Evolutionary conservation across 2,888 invertebrate genomes (phyloP), one percentile per base, ranked within the genome.

Genomic region (Caenorhabditis sp.): DNA sequence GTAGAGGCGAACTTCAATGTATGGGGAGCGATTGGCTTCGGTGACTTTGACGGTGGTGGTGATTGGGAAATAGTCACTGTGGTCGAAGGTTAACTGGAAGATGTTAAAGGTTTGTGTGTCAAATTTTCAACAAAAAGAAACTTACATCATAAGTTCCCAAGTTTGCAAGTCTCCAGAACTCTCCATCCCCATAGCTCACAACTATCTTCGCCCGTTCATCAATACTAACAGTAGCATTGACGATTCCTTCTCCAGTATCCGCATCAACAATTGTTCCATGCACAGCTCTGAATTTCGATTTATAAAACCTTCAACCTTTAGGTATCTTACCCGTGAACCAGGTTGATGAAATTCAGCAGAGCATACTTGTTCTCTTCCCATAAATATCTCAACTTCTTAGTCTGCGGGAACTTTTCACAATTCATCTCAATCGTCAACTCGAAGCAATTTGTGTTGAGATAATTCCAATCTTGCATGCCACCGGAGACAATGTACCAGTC

Each of bases 381-480:
- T 92, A 95, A 96, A 1, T 93, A 92, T 0, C 95, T 94, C 69
- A 99, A 92, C 76, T 95, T 94, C 0, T 93, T 91, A 1, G 94
- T 94, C 9, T 93, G 92, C 0, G 98, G 98, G 92, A 95, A 98
- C 93, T 99, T 99, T 90, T 94, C 94, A 92, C 99, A 99, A 24
- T 97, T 96, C 80, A 98, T 93, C 92, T 99, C 98, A 8, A 99
- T 92, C 0, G 98, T 99, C 1, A 99, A 93, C 92, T 98, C 98
- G 94, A 97, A 95, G 90, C 96, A 96, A 88, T 95, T 96, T 0
- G 96, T 95, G 88, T 95, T 94, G 0, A 97, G 91, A 92, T 99
- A 99, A 93, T 97, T 98, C 95, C 97, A 99, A 93, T 99, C 99
- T 93, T 98, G 98, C 98, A 99, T 98, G 8, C 98, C 98, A 0